Percentiles rank a stretch among this genome's conserved stretches.
phyloP scores from a whole-genome alignment of 92 coral and sea anemone genomes.

The Epizoanthus illoricatus region DNA sequence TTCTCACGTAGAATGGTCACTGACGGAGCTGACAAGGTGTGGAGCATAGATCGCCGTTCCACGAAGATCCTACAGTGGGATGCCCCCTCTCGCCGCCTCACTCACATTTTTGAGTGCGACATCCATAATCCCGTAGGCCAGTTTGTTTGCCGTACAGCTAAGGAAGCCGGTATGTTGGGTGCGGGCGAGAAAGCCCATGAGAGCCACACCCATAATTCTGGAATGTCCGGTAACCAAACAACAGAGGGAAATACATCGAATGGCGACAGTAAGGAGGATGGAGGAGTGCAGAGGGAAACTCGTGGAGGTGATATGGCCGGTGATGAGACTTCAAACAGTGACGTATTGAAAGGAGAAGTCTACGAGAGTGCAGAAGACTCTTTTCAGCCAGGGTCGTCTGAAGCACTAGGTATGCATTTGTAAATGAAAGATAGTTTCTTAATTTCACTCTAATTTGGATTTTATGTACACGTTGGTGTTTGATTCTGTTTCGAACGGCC shows the following conservation, averaged over 20 bases:
- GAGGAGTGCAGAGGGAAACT: neutral
- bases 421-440: too few species aligned
- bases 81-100: constrained; percentile 69
- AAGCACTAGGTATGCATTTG: neutral
- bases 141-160: constrained; percentile 47
- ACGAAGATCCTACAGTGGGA: constrained; percentile 87
- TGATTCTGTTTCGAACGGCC: too few species aligned
- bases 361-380: neutral
- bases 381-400: neutral
- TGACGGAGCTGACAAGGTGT: constrained; percentile 71
- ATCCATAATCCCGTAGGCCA: constrained; percentile 64
- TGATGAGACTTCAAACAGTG: neutral
- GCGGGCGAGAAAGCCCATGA: constrained; percentile 1
- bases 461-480: too few species aligned
- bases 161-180: constrained; percentile 24
- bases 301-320: neutral
- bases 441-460: too few species aligned
- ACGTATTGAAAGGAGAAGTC: too few species aligned
- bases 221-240: neutral
- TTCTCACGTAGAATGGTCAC: constrained; percentile 63
- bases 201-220: neutral
- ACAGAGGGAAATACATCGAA: neutral
- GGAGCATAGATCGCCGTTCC: constrained; percentile 88
- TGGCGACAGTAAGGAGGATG: neutral
- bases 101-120: constrained; percentile 77